phyloP scores from a whole-genome alignment of 2,797 vertebrate species.

The Alca torda region DNA sequence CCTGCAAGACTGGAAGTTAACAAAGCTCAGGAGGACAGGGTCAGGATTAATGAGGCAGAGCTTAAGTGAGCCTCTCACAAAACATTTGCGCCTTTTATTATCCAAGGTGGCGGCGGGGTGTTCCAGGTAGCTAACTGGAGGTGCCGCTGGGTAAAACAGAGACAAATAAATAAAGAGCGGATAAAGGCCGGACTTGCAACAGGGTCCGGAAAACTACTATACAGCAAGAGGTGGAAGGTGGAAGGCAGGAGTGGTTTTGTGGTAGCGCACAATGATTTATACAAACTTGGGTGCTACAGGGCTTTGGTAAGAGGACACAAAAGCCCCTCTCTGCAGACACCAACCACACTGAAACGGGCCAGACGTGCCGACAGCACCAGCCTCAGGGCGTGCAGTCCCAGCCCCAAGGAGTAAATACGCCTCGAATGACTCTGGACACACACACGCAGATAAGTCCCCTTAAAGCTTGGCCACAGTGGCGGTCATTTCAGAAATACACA shows the following conservation, averaged over 20 bases:
- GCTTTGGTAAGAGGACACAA: not conserved
- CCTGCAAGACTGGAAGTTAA: not conserved
- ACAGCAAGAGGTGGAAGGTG: not conserved
- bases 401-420: not conserved
- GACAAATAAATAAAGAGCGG: not conserved
- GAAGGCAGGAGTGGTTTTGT: accelerated
- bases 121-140: not conserved
- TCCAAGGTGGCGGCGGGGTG: not conserved
- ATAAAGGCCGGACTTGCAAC: not conserved
- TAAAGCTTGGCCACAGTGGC: not conserved
- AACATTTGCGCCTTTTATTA: not conserved
- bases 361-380: not conserved
- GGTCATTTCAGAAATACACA: not conserved
- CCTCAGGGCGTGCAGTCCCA: not conserved
- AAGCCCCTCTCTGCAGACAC: not conserved
- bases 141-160: not conserved
- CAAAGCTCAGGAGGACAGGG: not conserved
- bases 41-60: not conserved
- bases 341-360: accelerated
- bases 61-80: not conserved
- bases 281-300: not conserved
- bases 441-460: accelerated
- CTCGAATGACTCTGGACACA: not conserved
- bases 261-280: not conserved
- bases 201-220: not conserved